Evolutionary conservation across 2,797 vertebrate species (phyloP).

Genomic region (Tauraco hartlaubi): DNA sequence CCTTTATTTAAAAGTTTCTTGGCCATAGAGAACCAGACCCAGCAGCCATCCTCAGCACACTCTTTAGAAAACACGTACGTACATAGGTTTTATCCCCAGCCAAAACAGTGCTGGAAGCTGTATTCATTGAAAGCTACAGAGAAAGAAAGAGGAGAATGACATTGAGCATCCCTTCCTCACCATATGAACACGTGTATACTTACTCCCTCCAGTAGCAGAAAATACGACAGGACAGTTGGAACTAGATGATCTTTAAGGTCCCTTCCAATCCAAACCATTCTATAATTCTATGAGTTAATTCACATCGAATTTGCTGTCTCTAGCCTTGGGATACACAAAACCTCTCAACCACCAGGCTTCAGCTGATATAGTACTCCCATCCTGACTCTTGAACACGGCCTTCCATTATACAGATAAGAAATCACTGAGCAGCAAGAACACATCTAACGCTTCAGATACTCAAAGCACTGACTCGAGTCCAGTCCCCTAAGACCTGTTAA

Average conservation of each 20-base stretch:
- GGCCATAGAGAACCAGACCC: background rate
- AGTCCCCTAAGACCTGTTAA: background rate
- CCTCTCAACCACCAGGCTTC: background rate
- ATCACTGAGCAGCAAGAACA: background rate
- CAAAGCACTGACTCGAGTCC: background rate
- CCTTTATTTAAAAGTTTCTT: background rate
- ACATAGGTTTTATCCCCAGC: background rate
- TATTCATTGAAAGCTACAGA: background rate
- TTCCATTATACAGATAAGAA: background rate
- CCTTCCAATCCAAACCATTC: no score
- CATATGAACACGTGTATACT: rapidly evolving
- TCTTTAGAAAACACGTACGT: background rate
- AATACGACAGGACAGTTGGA: background rate
- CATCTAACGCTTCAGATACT: background rate
- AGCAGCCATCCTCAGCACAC: background rate
- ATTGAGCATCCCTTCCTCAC: background rate
- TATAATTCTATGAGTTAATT: background rate
- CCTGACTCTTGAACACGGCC: background rate
- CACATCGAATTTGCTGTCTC: background rate
- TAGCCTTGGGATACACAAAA: background rate
- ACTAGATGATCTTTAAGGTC: no score
- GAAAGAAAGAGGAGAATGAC: background rate
- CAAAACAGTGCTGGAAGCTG: background rate
- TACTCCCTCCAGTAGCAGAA: background rate
- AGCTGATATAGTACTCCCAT: background rate